Conservation (phyloP, 1,140 invertebrate genomes). For the Neuroterus valhalla region DNA sequence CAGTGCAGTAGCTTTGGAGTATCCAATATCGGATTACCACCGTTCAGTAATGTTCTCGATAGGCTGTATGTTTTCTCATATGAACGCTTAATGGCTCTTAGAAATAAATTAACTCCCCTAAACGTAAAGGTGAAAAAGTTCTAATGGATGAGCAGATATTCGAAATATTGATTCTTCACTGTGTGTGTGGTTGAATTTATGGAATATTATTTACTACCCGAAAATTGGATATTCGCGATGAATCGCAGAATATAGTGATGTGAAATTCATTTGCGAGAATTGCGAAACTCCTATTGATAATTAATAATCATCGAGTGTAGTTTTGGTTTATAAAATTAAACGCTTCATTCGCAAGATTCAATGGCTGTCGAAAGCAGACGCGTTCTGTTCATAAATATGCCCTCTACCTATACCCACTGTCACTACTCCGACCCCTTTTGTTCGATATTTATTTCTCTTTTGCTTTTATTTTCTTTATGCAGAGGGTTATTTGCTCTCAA, state of each 20-base stretch:
- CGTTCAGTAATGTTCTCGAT: not conserved
- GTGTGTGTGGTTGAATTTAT: too few relatives aligned
- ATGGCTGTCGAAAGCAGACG: constrained; percentile 51
- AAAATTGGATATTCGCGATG: too few relatives aligned
- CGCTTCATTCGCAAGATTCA: constrained; percentile 40
- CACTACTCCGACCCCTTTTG: constrained; percentile 22
- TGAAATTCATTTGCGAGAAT: too few relatives aligned
- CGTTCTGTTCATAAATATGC: constrained; percentile 3
- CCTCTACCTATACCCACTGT: too few relatives aligned
- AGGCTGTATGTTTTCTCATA: constrained; percentile 4
- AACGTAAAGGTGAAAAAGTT: not conserved
- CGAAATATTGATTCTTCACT: not conserved
- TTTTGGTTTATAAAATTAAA: not conserved
- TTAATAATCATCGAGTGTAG: too few relatives aligned
- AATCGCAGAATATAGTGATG: too few relatives aligned
- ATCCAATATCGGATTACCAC: constrained; percentile 19
- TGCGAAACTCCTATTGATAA: too few relatives aligned
- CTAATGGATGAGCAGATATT: not conserved
- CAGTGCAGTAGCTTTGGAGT: not conserved
- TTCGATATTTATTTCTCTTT: constrained; percentile 28
- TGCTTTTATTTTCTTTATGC: too few relatives aligned
- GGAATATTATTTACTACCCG: too few relatives aligned
- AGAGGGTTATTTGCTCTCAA: too few relatives aligned
- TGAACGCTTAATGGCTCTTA: constrained; percentile 16
- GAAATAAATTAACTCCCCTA: constrained; percentile 1